Base-by-base conservation (phyloP, 2,113 vertebrate genomes). In the Phycodurus eques region DNA sequence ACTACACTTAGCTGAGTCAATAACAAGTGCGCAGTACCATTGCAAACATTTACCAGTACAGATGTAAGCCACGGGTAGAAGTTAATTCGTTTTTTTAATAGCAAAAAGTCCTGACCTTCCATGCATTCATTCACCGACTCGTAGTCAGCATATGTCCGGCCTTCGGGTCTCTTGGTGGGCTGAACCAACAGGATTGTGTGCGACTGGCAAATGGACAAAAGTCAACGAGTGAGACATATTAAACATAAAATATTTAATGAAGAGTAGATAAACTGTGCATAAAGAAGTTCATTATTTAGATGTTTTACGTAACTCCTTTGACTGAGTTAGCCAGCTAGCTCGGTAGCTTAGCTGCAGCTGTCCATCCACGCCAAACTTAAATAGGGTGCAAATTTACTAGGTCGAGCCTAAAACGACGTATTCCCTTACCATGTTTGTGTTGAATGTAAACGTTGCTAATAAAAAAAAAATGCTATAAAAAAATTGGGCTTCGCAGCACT, bases 101-200 rank as follows among this genome's bases (percentile, higher is more conserved):
- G 11, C 13, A 6, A 59, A 59, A 31, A 3, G 12, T 31, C 71
- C 87, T 86, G 83, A 96, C 97, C 97, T 93, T 99, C 97, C 97
- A 99, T 98, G 82, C 97, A 99, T 79, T 99, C 96, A 79, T 99
- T 99, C 81, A 99, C 96, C 0, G 97, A 98, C 83, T 99, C 96
- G 80, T 99, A 98, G 88, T 99, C 97, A 42, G 97, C 96, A 0
- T 99, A 99, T 74, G 97, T 98, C 91, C 97, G 94, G 86, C 97
- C 97, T 91, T 99, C 97, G 57, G 96, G 97, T 93, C 96, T 95
- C 90, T 98, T 99, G 68, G 96, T 98, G 53, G 97, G 97, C 80
- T 99, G 96, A 63, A 98, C 97, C 81, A 99, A 94, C 87, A 99
- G 91, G 92, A 98, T 99, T 77, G 97, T 98, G 90, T 99, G 97